Evolutionary conservation across 2,888 invertebrate species (phyloP).

Genomic region (Frankliniella intonsa): DNA sequence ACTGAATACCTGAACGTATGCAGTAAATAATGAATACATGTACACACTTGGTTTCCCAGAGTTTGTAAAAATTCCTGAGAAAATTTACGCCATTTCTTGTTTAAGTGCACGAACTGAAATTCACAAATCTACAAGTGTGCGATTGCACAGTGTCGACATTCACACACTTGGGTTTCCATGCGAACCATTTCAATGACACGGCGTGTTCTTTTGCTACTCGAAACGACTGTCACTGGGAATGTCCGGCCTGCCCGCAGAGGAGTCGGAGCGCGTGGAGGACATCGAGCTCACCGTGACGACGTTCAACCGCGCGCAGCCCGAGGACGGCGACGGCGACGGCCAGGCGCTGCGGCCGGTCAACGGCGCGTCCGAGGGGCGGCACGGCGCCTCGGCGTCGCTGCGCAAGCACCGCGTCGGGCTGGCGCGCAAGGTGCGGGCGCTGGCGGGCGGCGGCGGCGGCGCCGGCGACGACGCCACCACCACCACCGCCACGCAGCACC

Average conservation of each 20-base stretch:
- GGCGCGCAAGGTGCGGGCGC: conserved; percentile 5
- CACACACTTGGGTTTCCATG: too few relatives aligned
- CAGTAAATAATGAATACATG: too few relatives aligned
- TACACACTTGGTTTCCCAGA: too few relatives aligned
- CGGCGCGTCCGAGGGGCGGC: not conserved
- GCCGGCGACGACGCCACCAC: not conserved
- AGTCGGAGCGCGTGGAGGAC: conserved; percentile 51
- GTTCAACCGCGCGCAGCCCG: conserved; percentile 61
- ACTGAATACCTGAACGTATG: too few relatives aligned
- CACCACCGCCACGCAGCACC: not conserved
- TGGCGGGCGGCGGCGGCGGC: conserved; percentile 7
- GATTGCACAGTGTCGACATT: too few relatives aligned
- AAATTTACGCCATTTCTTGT: too few relatives aligned
- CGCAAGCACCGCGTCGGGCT: conserved; percentile 20
- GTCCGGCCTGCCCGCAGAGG: not conserved
- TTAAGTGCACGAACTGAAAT: too few relatives aligned
- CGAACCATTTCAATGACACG: too few relatives aligned
- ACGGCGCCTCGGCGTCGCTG: not conserved
- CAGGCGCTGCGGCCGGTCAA: not conserved
- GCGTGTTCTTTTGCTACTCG: too few relatives aligned
- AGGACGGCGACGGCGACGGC: conserved; percentile 16
- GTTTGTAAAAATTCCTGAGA: too few relatives aligned
- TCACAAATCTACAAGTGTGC: too few relatives aligned
- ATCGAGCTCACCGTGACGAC: conserved; percentile 86
- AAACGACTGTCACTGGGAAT: too few relatives aligned